Evolutionary conservation across 2,113 vertebrate genomes (phyloP), one percentile per base, ranked within the genome.

Genomic region (Serilophus lunatus): DNA sequence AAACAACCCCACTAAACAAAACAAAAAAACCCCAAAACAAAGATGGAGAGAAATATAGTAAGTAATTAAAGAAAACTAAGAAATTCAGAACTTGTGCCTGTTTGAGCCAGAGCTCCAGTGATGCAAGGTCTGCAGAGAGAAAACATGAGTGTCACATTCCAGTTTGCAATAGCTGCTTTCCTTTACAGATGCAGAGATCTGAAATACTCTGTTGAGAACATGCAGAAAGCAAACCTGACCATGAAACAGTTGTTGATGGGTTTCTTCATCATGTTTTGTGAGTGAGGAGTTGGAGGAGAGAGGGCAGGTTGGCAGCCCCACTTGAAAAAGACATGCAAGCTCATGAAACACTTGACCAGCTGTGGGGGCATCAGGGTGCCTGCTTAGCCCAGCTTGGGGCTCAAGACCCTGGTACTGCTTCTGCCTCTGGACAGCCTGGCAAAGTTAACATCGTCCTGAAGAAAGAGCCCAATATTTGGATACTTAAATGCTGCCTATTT

Each of bases 241-340:
- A 29, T 44, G 38, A 45, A 20, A 33, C 20, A 60, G 24, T 12
- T 0, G 0, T 7, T 14, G 33, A 17, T 42, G 17, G 4, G 2
- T 57, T 82, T 82, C 44, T 2, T 28, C 8, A 47, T 13, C 14
- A 10, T 4, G 9, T 56, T 70, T 69, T 68, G 25, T 59, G 59
- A 74, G n/a, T 5, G 10, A 13, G 12, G 24, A 72, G 36, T 26
- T 77, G 71, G 26, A 44, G 28, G 25, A 65, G 26, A 56, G 25
- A 14, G 40, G 9, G 9, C 3, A 78, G 53, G 20, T 26, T 86
- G 40, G 25, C 6, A 76, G 18, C 7, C 17, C 12, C 25, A 7
- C 13, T 2, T 0, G 28, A 38, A 71, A 71, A 75, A 50, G 23
- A 6, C 7, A 23, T 2, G 31, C 26, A 25, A 24, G 18, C 29